Base-by-base conservation (phyloP, 23 tunicate genomes). In the Styela clava region DNA sequence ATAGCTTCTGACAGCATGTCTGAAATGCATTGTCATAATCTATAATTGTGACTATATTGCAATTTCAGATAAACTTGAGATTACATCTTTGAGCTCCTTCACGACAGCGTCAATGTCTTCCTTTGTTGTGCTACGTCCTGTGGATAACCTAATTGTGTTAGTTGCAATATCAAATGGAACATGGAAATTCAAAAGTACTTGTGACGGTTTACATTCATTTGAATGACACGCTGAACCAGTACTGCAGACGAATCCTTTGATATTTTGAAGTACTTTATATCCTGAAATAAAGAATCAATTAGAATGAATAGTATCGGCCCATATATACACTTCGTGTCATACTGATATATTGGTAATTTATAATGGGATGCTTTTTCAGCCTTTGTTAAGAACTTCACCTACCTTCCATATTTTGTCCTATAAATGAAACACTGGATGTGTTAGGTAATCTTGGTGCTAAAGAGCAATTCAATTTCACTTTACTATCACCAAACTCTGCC, bases 171-270 rank as follows among this genome's bases (percentile, higher is more conserved):
- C 80, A 33, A 24, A 29, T 1, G 73, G 64, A 35, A 92, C 74
- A 73, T 85, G 84, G 69, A 92, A 92, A 31, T 69, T 67, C 35
- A 80, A 52, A 18, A 92, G 63, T 19, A 87, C 62, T 69, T 92
- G 78, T 29, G 97, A 92, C 20, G 97, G 97, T 68, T 87, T 62
- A 36, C 92, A 87, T 29, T 83, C 76, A 32, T 81, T 82, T 1
- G 99, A 79, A 64, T 95, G 99, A 73, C 99, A 95, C 21, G 99
- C 96, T 7, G 96, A 87, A 2, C 99, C 99, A 24, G 99, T 95
- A 74, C 97, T 92, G 74, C 97, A 92, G 36, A 62, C 56, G 69
- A 92, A 92, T 12, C 70, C 68, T 28, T 61, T 79, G 51, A 86
- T 79, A n/a, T 61, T 79, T 69, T 92, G 62, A 34, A 92, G 24